Conservation (phyloP, 2,113 vertebrate genomes). For the Cynopterus brachyotis region DNA sequence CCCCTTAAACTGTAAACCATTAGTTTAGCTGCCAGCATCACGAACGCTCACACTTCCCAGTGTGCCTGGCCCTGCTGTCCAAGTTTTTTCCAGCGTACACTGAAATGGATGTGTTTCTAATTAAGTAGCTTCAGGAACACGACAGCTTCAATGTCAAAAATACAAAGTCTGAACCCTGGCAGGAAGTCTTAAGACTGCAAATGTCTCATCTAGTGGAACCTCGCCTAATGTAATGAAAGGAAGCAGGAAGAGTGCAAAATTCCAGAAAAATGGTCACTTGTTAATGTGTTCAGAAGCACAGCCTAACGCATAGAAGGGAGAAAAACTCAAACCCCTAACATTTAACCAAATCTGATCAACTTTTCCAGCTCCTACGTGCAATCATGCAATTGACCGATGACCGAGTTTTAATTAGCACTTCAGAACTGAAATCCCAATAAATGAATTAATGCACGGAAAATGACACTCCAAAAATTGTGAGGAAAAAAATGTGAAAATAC, state of each 20-base stretch:
- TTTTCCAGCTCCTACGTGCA: slow-evolving; percentile 61
- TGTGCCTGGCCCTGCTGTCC: slow-evolving; percentile 73
- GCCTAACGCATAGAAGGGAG: slow-evolving; percentile 67
- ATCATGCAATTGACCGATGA: slow-evolving; percentile 63
- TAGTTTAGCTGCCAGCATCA: slow-evolving; percentile 77
- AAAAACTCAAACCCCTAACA: slow-evolving; percentile 57
- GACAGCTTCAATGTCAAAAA: slow-evolving; percentile 83
- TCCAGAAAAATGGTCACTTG: slow-evolving; percentile 79
- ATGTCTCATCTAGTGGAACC: slow-evolving; percentile 82
- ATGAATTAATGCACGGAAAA: slow-evolving; percentile 35
- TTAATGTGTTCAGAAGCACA: slow-evolving; percentile 68
- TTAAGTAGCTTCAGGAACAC: slow-evolving; percentile 82
- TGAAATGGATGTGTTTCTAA: slow-evolving; percentile 85
- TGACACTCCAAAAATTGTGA: not conserved
- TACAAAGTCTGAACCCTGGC: slow-evolving; percentile 81
- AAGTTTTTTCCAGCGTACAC: slow-evolving; percentile 70
- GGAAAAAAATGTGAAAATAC: slow-evolving; percentile 34
- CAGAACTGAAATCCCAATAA: slow-evolving; percentile 51
- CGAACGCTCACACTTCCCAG: slow-evolving; percentile 77
- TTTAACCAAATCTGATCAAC: slow-evolving; percentile 65
- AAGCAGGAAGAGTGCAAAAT: slow-evolving; percentile 80
- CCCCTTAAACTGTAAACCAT: slow-evolving; percentile 51
- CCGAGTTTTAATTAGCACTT: slow-evolving; percentile 71
- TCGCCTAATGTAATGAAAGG: slow-evolving; percentile 82
- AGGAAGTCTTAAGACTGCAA: slow-evolving; percentile 86